Percentiles rank a stretch among this genome's conserved stretches.
Evolutionary conservation across 2,797 vertebrate genomes (phyloP).

Genomic region (Silurus lanzhouensis): DNA sequence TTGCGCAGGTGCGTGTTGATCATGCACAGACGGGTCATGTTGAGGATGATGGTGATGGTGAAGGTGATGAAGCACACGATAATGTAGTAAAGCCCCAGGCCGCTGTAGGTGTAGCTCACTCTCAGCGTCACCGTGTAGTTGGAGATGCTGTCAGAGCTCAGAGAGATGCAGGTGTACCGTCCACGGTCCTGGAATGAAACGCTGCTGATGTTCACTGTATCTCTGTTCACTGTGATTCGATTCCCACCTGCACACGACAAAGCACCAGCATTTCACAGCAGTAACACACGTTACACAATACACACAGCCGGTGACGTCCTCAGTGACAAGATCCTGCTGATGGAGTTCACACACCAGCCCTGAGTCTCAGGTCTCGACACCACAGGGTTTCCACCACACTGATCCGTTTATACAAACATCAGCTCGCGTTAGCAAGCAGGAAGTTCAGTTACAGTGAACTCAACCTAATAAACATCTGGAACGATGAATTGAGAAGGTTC

Average conservation of each 20-base stretch:
- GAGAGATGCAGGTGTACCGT: slow-evolving; percentile 82
- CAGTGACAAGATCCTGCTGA: too few relatives aligned
- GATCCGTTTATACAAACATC: not conserved
- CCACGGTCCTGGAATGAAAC: slow-evolving; percentile 88
- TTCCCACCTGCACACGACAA: slow-evolving; percentile 72
- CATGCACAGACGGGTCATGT: slow-evolving; percentile 89
- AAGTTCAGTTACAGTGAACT: not conserved
- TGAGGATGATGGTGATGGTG: slow-evolving; percentile 85
- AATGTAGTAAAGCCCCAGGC: slow-evolving; percentile 90
- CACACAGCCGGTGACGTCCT: not conserved
- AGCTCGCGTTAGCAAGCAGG: not conserved
- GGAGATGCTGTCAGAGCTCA: slow-evolving; percentile 48
- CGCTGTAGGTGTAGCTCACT: slow-evolving; percentile 83
- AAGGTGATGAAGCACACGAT: slow-evolving; percentile 89
- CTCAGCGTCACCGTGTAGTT: slow-evolving; percentile 85
- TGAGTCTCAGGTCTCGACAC: too few relatives aligned
- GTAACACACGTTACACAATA: not conserved
- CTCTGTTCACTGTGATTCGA: slow-evolving; percentile 77
- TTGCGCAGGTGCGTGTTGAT: slow-evolving; percentile 93
- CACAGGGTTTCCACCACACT: not conserved
- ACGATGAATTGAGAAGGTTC: not conserved
- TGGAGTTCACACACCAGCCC: too few relatives aligned
- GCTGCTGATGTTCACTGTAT: slow-evolving; percentile 83
- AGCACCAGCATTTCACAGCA: not conserved
- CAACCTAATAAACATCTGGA: not conserved